Base-by-base conservation (phyloP, 1,140 invertebrate genomes). In the Zaprionus davidi region DNA sequence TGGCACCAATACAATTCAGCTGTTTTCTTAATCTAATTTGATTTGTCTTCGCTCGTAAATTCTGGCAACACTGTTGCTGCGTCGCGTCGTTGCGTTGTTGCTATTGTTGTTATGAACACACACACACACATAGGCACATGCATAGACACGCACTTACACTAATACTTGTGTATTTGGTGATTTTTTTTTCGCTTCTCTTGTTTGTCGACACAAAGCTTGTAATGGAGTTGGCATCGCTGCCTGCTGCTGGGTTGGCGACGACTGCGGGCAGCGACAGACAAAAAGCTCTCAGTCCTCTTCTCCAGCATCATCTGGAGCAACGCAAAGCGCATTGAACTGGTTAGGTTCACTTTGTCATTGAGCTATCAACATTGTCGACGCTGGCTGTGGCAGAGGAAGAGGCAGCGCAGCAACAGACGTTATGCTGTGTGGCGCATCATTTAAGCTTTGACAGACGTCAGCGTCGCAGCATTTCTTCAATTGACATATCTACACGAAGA, bases 311-410 rank as follows among this genome's bases (percentile, higher is more conserved):
- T 9, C 56, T 58, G 65, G 57, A 74, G 71, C 69, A 80, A 76
- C 58, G 64, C 57, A 75, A 87, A 83, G 84, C 83, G 81, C 83
- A 88, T 87, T 81, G 80, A 87, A 88, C 83, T 88, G 84, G 80
- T 87, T 88, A 78, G 49, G 78, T 87, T 85, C 69, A 64, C 65
- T 77, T 76, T 73, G 66, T 65, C 75, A 72, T 63, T 78, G 77
- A 76, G 78, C 81, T 85, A 86, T 85, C 82, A 85, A 71, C 78
- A 84, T 68, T 69, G 74, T 68, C 69, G 82, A 76, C 31, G 31
- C 31, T 65, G 67, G 68, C 69, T 11, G 64, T 6, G 64, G 66
- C 44, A 74, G 60, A 38, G 60, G 55, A 76, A 31, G 28, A 7
- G 28, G 68, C 78, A 66, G 66, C 70, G n/a, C n/a, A n/a, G 13